Evolutionary conservation across 2,113 vertebrate genomes (phyloP).

Genomic region (Pygoscelis antarcticus): DNA sequence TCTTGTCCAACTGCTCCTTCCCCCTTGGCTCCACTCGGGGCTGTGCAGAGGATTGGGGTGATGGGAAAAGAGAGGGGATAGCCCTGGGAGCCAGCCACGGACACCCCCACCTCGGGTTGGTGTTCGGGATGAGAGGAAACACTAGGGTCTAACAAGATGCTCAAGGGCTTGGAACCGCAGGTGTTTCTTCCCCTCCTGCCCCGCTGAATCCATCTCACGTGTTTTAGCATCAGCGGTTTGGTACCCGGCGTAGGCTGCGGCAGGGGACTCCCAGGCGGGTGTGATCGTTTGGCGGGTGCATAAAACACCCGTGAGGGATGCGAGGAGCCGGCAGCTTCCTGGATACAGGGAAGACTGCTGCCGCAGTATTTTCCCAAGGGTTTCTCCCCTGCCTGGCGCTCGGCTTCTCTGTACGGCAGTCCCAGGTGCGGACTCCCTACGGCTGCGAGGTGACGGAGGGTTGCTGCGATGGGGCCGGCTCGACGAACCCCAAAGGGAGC

Average conservation of each 20-base stretch:
- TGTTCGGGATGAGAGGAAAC: conserved; percentile 22
- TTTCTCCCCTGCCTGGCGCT: rapidly evolving
- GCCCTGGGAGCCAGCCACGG: conserved; percentile 18
- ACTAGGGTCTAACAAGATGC: background rate
- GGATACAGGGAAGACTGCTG: background rate
- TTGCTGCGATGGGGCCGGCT: background rate
- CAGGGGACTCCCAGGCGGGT: background rate
- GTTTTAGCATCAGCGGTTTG: background rate
- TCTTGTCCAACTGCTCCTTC: background rate
- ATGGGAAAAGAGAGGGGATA: background rate
- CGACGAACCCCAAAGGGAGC: background rate
- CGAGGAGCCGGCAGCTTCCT: rapidly evolving
- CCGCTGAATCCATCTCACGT: rapidly evolving
- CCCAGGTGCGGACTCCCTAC: too few relatives aligned
- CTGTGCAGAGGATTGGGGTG: background rate
- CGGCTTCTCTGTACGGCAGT: rapidly evolving
- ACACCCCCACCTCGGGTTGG: background rate
- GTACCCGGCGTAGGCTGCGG: rapidly evolving
- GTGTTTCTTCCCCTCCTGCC: background rate
- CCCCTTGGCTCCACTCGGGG: background rate
- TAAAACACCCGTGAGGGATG: background rate
- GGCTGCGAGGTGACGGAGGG: background rate
- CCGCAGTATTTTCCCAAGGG: background rate
- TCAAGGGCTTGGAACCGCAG: background rate
- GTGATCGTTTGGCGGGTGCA: background rate